Base-by-base conservation (phyloP, 2,888 invertebrate genomes). In the Mellilla xanthometata region DNA sequence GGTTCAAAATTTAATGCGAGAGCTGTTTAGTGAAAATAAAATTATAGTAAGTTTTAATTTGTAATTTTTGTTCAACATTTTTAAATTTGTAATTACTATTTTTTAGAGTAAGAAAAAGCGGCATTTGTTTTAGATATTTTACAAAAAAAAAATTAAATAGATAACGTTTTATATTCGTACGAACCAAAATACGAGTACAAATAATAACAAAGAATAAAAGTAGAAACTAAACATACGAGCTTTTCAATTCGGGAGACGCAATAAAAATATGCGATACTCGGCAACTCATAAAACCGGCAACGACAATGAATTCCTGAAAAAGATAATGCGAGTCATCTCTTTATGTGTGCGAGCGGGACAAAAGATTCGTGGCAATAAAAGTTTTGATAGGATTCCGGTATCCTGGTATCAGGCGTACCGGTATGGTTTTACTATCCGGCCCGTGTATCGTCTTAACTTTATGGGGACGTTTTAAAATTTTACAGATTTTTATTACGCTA, bases 271-370 rank as follows among this genome's bases (percentile, higher is more conserved):
- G 84, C 79, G 72, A 83, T 73, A 73, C 75, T 77, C 73, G 72
- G 68, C 73, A 67, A 74, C 70, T 69, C 81, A 81, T 87, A 88
- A 89, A 89, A 86, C 79, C 80, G 56, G 71, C 72, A 72, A 81
- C 83, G 85, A 86, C 88, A 84, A 86, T 89, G 88, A 87, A 88
- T 89, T 85, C 76, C 81, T 82, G 84, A 82, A 87, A 87, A 86
- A 85, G 84, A 85, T 83, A 79, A 81, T 82, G 71, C 74, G 64
- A 61, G 73, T 69, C 76, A 69, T 80, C 83, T 78, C 81, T 76
- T 81, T 83, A 77, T 68, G 72, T 63, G 81, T 65, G 68, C 8
- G 78, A 84, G 72, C 66, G 62, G 77, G 85, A 87, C 78, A 80
- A 78, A 79, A 75, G 80, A 74, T 68, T 56, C 61, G 65, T 50